These are phyloP conservation scores for Channallabes apus DNA, from an alignment of 2,797 vertebrate genomes.

Conservation along the genomic window DNA sequence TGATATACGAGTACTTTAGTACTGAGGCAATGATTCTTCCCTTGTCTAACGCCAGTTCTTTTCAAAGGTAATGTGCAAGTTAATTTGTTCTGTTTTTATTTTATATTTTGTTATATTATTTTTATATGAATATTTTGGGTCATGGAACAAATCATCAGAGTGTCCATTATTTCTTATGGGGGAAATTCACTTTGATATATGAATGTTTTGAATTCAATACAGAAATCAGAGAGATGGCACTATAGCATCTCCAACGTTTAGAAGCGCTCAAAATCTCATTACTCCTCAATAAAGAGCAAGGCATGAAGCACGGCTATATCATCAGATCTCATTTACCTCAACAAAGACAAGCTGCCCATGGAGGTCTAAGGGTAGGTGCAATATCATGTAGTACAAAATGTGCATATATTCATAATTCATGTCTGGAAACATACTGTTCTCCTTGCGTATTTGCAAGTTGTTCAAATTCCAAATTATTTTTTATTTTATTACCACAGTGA, in stretches of 20 bases:
- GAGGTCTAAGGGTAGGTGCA: constrained; percentile 12
- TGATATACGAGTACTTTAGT: no score
- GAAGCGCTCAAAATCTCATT: constrained; percentile 54
- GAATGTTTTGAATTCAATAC: constrained; percentile 26
- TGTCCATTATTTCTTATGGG: no score
- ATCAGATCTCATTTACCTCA: constrained; percentile 31
- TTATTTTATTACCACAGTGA: not conserved
- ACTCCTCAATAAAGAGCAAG: constrained; percentile 28
- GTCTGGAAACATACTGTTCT: not conserved
- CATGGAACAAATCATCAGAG: no score
- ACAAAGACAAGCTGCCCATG: constrained; percentile 23
- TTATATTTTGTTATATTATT: no score
- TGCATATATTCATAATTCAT: constrained; percentile 14
- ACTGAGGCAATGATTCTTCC: no score
- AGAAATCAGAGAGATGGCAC: constrained; percentile 44
- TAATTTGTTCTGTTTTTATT: no score
- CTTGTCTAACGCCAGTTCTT: no score
- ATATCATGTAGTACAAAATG: not conserved
- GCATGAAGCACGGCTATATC: constrained; percentile 47
- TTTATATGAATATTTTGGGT: no score
- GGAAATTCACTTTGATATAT: no score
- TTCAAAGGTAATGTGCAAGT: no score
- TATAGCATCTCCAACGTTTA: constrained; percentile 47
- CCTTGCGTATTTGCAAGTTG: not conserved
- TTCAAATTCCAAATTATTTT: not conserved